These are phyloP conservation scores for Poecile montanus DNA, from an alignment of 2,797 vertebrate species.

Conservation along the genomic window DNA sequence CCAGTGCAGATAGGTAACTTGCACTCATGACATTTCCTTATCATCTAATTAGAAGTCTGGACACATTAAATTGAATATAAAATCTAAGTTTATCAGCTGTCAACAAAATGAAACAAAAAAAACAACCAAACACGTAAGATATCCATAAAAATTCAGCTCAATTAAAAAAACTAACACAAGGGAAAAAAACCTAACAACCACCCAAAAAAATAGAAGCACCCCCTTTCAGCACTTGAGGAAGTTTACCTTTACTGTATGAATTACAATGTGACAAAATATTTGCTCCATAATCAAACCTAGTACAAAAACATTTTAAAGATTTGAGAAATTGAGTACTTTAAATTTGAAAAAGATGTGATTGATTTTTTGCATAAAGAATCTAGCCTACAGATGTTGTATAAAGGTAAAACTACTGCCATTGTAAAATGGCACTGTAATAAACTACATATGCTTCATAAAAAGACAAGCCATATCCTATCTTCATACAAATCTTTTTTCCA, in stretches of 20 bases:
- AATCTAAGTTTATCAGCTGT: background rate
- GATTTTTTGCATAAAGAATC: background rate
- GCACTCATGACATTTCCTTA: background rate
- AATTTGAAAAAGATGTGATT: background rate
- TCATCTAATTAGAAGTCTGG: background rate
- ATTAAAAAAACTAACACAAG: background rate
- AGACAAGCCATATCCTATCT: background rate
- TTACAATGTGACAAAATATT: background rate
- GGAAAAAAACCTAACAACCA: no score
- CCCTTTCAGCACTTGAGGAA: background rate
- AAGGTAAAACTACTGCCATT: background rate
- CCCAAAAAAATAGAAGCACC: background rate
- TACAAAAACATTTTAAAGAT: background rate
- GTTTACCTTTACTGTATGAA: background rate
- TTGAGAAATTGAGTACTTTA: background rate
- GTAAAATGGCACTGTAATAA: background rate
- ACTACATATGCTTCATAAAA: background rate
- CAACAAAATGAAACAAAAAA: background rate
- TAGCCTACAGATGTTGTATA: background rate
- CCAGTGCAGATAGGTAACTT: background rate
- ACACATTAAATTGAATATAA: background rate
- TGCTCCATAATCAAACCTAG: background rate
- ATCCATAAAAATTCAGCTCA: background rate
- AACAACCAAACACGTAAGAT: background rate
- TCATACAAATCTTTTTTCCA: background rate